Evolutionary conservation across 1,140 invertebrate genomes (phyloP), one percentile per base, ranked within the genome.

Genomic region (Drosophila pandora): DNA sequence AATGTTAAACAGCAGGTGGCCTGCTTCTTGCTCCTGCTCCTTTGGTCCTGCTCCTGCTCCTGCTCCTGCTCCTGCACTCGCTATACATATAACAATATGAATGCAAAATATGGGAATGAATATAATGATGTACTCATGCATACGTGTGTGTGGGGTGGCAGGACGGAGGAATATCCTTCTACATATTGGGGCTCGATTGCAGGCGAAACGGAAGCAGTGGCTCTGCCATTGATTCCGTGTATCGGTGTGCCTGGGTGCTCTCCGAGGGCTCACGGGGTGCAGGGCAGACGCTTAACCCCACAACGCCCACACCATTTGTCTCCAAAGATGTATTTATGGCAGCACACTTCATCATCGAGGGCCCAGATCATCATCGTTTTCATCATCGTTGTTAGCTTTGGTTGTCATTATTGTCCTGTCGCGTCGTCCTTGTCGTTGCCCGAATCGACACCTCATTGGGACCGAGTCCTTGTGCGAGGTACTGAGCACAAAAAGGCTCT

Each of bases 261-360:
- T 32, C 10, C n/a, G 17, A 17, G 12, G n/a, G 6, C 6, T n/a
- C 49, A 9, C 28, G 30, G 39, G 50, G 64, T 59, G 41, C 22
- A 8, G 32, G 43, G 10, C 9, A 4, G 8, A 21, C 32, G 22
- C 41, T 37, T 30, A 50, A 25, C 57, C 25, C 56, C 50, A 13
- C 37, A 39, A 30, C 52, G 22, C 37, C 30, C 52, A 50, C 50
- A 54, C 68, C 61, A 76, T 77, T 80, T 85, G 82, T 76, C 69
- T 71, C 49, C 48, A 59, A 71, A 74, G 75, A 49, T 83, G 49
- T 83, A 83, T 79, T 83, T 83, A 83, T 82, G 63, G 61, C 65
- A 50, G 47, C 45, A 43, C 57, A 75, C 79, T 82, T 74, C 57
- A 82, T 82, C 69, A 78, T 65, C 63, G 62, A 68, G 39, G 39